Percentiles rank a stretch among this genome's conserved stretches.
These are phyloP conservation scores for Falco cherrug DNA, from an alignment of 2,797 vertebrate genomes.

Conservation along the genomic window DNA sequence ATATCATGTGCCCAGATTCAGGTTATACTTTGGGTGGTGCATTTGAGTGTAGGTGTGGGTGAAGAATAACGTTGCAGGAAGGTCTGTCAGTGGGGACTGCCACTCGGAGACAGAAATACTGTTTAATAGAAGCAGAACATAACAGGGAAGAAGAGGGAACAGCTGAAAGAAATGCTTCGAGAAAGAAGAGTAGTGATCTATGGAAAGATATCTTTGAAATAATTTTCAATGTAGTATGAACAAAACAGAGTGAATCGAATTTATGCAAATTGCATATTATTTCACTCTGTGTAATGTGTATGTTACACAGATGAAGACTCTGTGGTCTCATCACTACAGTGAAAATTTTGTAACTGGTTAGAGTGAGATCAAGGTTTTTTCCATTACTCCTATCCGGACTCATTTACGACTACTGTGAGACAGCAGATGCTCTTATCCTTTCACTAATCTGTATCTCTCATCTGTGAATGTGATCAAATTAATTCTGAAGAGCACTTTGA, in stretches of 20 bases:
- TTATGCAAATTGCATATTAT: not conserved
- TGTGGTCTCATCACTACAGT: not conserved
- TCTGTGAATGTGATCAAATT: not conserved
- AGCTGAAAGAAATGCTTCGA: not conserved
- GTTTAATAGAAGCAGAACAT: not conserved
- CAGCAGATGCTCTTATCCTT: not conserved
- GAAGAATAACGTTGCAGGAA: not conserved
- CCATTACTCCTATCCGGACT: not conserved
- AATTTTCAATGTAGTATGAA: not conserved
- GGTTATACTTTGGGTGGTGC: not conserved
- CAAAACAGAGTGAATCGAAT: not conserved
- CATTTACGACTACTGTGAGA: not conserved
- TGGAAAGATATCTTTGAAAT: not conserved
- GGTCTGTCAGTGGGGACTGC: not conserved
- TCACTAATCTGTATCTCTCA: not conserved
- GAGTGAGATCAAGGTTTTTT: not conserved
- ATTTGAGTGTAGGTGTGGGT: not conserved
- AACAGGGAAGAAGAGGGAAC: fast-evolving
- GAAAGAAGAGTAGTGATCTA: not conserved
- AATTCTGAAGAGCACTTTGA: not conserved
- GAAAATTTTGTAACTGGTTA: not conserved
- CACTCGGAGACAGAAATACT: not conserved
- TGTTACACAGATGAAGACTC: not conserved
- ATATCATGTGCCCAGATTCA: not conserved
- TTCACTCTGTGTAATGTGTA: not conserved